Conservation (phyloP, 1,140 invertebrate genomes). For the Aporrectodea caliginosa region DNA sequence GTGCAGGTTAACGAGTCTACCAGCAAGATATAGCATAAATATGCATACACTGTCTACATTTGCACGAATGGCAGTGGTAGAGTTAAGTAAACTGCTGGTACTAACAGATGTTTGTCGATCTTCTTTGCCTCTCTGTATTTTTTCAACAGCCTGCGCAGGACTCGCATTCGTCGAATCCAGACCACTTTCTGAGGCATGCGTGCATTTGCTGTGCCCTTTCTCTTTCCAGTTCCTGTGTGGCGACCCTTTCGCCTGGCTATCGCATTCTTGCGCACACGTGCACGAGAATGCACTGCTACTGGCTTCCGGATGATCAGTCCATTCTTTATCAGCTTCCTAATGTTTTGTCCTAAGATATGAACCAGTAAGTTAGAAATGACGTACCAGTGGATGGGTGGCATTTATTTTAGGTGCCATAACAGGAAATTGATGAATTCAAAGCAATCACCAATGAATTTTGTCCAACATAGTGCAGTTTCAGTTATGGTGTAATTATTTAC, state of each 20-base stretch:
- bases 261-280: slow-evolving; percentile 91
- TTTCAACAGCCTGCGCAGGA: slow-evolving; percentile 87
- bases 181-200: slow-evolving; percentile 96
- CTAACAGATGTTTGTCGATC: slow-evolving; percentile 89
- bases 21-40: too few relatives aligned
- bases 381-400: neutral
- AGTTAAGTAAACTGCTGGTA: slow-evolving; percentile 29
- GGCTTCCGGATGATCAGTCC: slow-evolving; percentile 99
- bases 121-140: slow-evolving; percentile 98
- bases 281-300: slow-evolving; percentile 95
- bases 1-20: too few relatives aligned
- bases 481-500: too few relatives aligned
- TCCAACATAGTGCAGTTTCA: too few relatives aligned
- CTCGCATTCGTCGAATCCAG: slow-evolving; percentile 98
- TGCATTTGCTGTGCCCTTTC: slow-evolving; percentile 96
- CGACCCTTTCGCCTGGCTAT: slow-evolving; percentile 88
- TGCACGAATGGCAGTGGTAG: too few relatives aligned
- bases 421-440: neutral
- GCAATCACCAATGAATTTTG: neutral
- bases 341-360: slow-evolving; percentile 82
- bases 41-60: too few relatives aligned
- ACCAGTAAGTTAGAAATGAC: neutral
- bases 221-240: slow-evolving; percentile 95
- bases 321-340: slow-evolving; percentile 98
- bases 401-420: neutral